Evolutionary conservation across 2,888 invertebrate species (phyloP).

Genomic region (Volucella inflata): DNA sequence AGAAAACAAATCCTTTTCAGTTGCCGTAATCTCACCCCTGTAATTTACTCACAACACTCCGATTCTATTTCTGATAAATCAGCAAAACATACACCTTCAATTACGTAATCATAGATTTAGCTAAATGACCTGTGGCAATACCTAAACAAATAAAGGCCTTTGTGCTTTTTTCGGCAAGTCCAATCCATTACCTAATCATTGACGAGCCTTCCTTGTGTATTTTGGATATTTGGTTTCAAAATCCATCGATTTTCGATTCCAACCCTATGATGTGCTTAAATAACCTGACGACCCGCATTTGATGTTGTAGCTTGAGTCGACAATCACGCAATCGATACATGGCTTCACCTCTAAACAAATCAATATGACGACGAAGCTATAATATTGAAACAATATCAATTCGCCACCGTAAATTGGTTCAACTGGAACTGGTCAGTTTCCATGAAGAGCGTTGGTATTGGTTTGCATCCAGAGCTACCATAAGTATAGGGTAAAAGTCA

Average conservation of each 20-base stretch:
- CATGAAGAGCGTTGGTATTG: conserved; percentile 13
- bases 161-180: conserved; percentile 7
- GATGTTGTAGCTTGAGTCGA: conserved; percentile 50
- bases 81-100: neutral
- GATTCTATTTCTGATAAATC: neutral
- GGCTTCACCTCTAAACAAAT: conserved; percentile 38
- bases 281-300: conserved; percentile 41
- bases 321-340: conserved; percentile 57
- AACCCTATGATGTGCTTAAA: conserved; percentile 19
- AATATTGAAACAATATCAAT: conserved; percentile 40
- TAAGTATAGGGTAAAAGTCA: conserved; percentile 19
- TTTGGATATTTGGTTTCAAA: conserved; percentile 17
- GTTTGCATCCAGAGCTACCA: neutral
- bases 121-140: conserved; percentile 2
- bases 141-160: conserved; percentile 5
- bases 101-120: neutral
- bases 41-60: neutral
- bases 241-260: conserved; percentile 55
- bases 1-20: too few species aligned
- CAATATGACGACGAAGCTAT: conserved; percentile 24
- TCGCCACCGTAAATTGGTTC: conserved; percentile 46
- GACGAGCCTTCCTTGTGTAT: conserved; percentile 16
- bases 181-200: conserved; percentile 45
- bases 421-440: conserved; percentile 28
- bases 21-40: too few species aligned